A percentile compares a stretch with the other conserved stretches of the same genome.
These are phyloP conservation scores for Triops cancriformis DNA, from an alignment of 1,140 invertebrate species.

Conservation along the genomic window DNA sequence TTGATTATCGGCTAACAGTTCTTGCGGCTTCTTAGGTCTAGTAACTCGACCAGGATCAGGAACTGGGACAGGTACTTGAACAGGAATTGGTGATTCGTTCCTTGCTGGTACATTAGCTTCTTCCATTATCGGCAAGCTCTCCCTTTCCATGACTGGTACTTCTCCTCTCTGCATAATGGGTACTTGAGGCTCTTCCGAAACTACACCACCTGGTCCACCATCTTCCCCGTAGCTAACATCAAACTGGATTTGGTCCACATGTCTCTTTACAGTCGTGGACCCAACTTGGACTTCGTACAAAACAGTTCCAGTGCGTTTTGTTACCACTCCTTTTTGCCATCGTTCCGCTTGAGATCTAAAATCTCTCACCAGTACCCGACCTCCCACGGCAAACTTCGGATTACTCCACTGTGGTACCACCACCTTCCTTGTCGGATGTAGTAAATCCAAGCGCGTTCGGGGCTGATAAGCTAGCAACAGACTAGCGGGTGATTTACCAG, in stretches of 20 bases:
- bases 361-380: background rate
- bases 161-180: background rate
- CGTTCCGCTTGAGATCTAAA: background rate
- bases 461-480: background rate
- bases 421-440: background rate
- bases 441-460: background rate
- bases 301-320: background rate
- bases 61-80: background rate
- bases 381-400: background rate
- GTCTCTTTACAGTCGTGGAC: too few species aligned
- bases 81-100: too few species aligned
- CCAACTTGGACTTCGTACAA: conserved; percentile 16
- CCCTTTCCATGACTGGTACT: background rate
- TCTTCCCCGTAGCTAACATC: background rate
- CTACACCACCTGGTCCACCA: background rate
- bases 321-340: background rate
- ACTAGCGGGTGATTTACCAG: conserved; percentile 12
- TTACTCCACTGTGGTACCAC: background rate
- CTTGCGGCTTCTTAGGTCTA: background rate
- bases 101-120: background rate
- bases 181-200: background rate
- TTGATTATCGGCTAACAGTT: background rate
- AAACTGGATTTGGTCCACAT: too few species aligned
- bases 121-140: background rate
- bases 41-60: background rate